Base-by-base conservation (phyloP, 2,797 vertebrate genomes). In the Acanthiza pusilla region DNA sequence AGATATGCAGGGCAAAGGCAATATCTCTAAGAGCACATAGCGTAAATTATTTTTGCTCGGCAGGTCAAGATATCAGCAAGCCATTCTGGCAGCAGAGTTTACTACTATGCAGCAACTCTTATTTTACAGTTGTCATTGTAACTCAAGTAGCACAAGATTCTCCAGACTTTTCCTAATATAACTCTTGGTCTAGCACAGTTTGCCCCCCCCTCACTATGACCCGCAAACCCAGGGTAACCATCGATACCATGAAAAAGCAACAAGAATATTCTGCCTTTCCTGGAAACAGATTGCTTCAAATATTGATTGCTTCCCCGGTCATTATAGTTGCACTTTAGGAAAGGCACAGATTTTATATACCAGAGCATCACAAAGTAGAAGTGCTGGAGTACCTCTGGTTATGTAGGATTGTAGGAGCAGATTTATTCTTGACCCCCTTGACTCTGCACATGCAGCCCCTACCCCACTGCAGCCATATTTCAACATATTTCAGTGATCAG, bases 141-240 rank as follows among this genome's bases (percentile, higher is more conserved):
- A 90, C 57, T 93, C 68, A 20, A 95, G 61, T 91, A 97, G 94
- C 96, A 97, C 92, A 97, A 96, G 62, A 36, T 51, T 79, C 78
- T 54, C 62, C 57, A 65, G 60, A 85, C 21, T 82, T 91, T 68
- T 79, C 70, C 62, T 61, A 51, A 66, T 13, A 1, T 7, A 91
- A 72, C 38, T 84, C 85, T 58, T 55, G 65, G 42, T 67, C 65
- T 91, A 85, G 70, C 94, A 91, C 68, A 68, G 76, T 91, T 86
- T 68, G 19, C 47, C 74, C 13, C 45, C 19, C 48, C 8, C 16
- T 83, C 87, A 36, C 0, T 30, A 19, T 73, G 57, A 74, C 42
- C 53, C 47, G 67, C 32, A 51, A 93, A 74, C 11, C 53, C 84
- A 87, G 67, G 67, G 67, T 90, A 94, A 51, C 47, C 20, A 84